Evolutionary conservation across 2,888 invertebrate genomes (phyloP), one percentile per base, ranked within the genome.

Genomic region (Melieria crassipennis): DNA sequence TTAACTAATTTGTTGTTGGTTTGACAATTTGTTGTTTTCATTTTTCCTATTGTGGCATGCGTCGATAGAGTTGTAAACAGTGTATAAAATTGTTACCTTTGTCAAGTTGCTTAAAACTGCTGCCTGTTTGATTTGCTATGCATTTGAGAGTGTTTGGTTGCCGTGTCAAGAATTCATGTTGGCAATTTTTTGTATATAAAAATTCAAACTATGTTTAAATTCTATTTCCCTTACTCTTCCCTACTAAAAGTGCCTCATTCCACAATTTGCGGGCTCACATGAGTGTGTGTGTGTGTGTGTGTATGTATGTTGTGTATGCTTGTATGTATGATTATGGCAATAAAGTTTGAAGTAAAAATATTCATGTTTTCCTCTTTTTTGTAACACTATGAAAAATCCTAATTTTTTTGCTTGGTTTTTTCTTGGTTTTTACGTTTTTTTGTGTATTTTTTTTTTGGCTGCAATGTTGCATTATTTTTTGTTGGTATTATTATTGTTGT

Each of bases 401-500:
- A 42, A 43, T 47, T 30, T 30, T 58, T 9, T 46, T 11, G n/a
- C 50, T 48, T 42, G 48, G 50, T 67, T 11, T 67, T 13, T 45
- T 1, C 61, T 57, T 52, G 52, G 60, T 50, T n/a, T 73, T 72
- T 47, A 30, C 30, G 30, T 30, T 30, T 64, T 57, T 56, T 45
- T 60, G 56, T 65, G 60, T 66, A 43, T 67, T 61, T 69, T 71
- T 67, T 65, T 69, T 71, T 80, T 77, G 63, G 74, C 79, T 75
- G 75, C 82, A 77, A 79, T 77, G 78, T 81, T 81, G 74, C 77
- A 77, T 74, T 77, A 75, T 81, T 73, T 75, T 65, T 74, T 69
- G 47, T 63, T 75, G 62, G 70, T 70, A 71, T 65, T 70, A 73
- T 70, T 72, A 71, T 74, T 69, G 64, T 72, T 82, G 73, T 77